A percentile compares a stretch with the other conserved stretches of the same genome.
Evolutionary conservation across 2,113 vertebrate genomes (phyloP).

Genomic region (Sisor rabdophorus): DNA sequence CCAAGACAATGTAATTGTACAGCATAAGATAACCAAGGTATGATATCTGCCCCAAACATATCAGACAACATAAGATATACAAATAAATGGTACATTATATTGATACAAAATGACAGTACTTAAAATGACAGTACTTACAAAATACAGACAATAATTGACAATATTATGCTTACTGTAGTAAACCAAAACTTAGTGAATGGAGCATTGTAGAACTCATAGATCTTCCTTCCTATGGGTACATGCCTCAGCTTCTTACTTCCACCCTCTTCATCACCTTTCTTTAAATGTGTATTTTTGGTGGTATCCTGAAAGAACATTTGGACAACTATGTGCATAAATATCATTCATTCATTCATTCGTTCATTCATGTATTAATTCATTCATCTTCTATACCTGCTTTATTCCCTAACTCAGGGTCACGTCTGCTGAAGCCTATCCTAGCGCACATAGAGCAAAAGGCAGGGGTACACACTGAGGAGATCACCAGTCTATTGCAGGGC

Average conservation of each 20-base stretch:
- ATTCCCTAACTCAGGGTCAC: too few species aligned
- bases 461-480: too few species aligned
- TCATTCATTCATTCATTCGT: too few species aligned
- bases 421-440: too few species aligned
- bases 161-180: conserved; percentile 81
- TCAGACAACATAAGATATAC: background rate
- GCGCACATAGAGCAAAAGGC: too few species aligned
- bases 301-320: conserved; percentile 72
- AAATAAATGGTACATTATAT: background rate
- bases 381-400: too few species aligned
- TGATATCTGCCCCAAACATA: conserved; percentile 74
- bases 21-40: conserved; percentile 91
- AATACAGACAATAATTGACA: too few species aligned
- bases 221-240: conserved; percentile 85
- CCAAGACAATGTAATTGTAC: conserved; percentile 96
- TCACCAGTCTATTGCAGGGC: too few species aligned
- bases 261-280: conserved; percentile 91
- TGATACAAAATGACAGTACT: conserved; percentile 2
- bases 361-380: too few species aligned
- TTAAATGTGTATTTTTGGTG: conserved; percentile 76
- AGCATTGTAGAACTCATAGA: conserved; percentile 96
- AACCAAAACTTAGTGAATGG: conserved; percentile 99
- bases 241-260: conserved; percentile 79
- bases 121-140: too few species aligned
- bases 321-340: too few species aligned